Percentiles rank a stretch among this genome's conserved stretches.
Evolutionary conservation across 2,888 invertebrate species (phyloP).

Genomic region (Tetragnatha montana): DNA sequence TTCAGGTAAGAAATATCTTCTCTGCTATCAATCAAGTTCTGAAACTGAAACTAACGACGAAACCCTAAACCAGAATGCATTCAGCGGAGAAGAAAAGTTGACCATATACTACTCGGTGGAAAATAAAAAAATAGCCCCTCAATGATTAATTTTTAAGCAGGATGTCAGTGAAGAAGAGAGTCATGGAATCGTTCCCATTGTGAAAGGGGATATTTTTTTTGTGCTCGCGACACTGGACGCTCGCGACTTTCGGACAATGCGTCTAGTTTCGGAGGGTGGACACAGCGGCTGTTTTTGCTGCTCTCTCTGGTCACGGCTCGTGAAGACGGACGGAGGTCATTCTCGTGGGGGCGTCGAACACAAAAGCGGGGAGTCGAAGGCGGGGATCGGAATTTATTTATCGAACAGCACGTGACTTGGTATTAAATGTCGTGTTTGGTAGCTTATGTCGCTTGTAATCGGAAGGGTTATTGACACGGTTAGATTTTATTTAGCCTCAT

Average conservation of each 20-base stretch:
- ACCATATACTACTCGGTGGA: too few species aligned
- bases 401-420: too few species aligned
- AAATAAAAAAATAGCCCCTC: background rate
- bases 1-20: too few species aligned
- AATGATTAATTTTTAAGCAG: conserved; percentile 64
- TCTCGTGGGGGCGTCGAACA: conserved; percentile 23
- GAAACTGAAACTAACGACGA: too few species aligned
- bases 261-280: conserved; percentile 53
- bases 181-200: conserved; percentile 47
- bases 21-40: too few species aligned
- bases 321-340: conserved; percentile 47
- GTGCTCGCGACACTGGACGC: conserved; percentile 46
- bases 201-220: conserved; percentile 20
- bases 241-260: conserved; percentile 52
- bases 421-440: too few species aligned
- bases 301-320: conserved; percentile 37
- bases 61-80: background rate
- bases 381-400: too few species aligned
- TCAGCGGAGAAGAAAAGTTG: background rate
- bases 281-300: conserved; percentile 9
- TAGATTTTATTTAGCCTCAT: too few species aligned
- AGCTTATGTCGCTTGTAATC: too few species aligned
- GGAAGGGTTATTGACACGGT: too few species aligned
- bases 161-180: conserved; percentile 40
- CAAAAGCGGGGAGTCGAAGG: conserved; percentile 2